Evolutionary conservation across 2,113 vertebrate species (phyloP).

Genomic region (Hippocampus comes): DNA sequence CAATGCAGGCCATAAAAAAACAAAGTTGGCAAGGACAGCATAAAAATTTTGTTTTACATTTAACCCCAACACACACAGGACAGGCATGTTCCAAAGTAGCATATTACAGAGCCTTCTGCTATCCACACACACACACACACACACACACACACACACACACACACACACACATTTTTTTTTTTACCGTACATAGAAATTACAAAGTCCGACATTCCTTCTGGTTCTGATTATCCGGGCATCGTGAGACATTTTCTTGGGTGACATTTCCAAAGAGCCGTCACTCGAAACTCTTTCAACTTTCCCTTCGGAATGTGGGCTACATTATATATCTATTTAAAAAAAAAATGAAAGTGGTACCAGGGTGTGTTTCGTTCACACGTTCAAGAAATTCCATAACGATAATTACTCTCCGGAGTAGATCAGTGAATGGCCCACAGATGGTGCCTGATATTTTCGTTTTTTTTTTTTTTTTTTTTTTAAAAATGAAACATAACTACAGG

Average conservation of each 20-base stretch:
- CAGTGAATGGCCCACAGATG: conserved; percentile 74
- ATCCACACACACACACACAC: conserved; percentile 11
- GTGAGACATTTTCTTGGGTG: conserved; percentile 48
- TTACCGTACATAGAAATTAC: conserved; percentile 15
- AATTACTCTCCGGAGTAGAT: conserved; percentile 65
- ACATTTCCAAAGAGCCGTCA: conserved; percentile 71
- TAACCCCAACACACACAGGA: background rate
- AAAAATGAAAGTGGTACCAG: conserved; percentile 32
- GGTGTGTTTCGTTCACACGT: conserved; percentile 65
- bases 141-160: conserved; percentile 6
- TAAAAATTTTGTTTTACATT: conserved; percentile 8
- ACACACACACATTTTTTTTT: background rate
- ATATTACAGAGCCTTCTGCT: background rate
- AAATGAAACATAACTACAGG: conserved; percentile 54
- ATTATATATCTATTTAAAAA: conserved; percentile 17
- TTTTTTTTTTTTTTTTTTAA: conserved; percentile 24
- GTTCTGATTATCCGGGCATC: conserved; percentile 67
- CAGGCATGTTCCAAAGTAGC: background rate
- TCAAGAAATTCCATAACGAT: conserved; percentile 65
- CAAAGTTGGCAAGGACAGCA: background rate
- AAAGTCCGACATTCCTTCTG: conserved; percentile 45
- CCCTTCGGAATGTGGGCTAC: conserved; percentile 53
- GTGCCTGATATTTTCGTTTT: conserved; percentile 59
- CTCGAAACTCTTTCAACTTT: conserved; percentile 57
- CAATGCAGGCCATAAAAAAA: conserved; percentile 9